phyloP scores from a whole-genome alignment of 2,113 vertebrate species.

The Salvelinus fontinalis region DNA sequence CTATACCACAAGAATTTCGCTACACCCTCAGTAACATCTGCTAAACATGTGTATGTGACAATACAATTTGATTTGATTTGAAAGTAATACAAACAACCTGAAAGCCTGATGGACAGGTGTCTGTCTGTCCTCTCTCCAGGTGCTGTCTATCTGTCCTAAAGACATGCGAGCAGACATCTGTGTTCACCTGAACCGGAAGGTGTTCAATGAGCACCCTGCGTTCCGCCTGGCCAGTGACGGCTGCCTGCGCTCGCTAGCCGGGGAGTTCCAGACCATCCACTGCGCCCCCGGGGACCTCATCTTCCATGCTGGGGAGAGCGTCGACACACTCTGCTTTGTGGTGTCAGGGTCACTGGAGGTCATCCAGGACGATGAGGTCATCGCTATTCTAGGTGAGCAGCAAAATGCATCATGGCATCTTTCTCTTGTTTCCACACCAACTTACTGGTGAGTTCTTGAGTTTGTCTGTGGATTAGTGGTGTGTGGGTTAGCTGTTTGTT shows the following conservation, averaged over 20 bases:
- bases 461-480: too few species aligned
- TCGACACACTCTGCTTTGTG: slow-evolving; percentile 95
- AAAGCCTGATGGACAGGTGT: too few species aligned
- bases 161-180: slow-evolving; percentile 98
- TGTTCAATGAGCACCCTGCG: slow-evolving; percentile 95
- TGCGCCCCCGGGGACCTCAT: slow-evolving; percentile 96
- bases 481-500: too few species aligned
- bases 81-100: too few species aligned
- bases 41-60: too few species aligned
- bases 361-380: slow-evolving; percentile 98
- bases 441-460: neutral
- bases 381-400: slow-evolving; percentile 90
- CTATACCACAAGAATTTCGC: too few species aligned
- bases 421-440: neutral
- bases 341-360: slow-evolving; percentile 97
- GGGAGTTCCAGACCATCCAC: slow-evolving; percentile 95
- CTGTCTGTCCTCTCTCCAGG: slow-evolving; percentile 66
- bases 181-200: slow-evolving; percentile 93
- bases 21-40: too few species aligned
- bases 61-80: too few species aligned
- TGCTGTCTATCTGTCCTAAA: slow-evolving; percentile 95
- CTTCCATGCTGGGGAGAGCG: slow-evolving; percentile 92
- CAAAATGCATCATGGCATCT: neutral
- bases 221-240: slow-evolving; percentile 94
- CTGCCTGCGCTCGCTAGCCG: slow-evolving; percentile 91